Percentiles rank a stretch among this genome's conserved stretches.
phyloP scores from a whole-genome alignment of 2,888 invertebrate genomes.

The Papilio elwesi region DNA sequence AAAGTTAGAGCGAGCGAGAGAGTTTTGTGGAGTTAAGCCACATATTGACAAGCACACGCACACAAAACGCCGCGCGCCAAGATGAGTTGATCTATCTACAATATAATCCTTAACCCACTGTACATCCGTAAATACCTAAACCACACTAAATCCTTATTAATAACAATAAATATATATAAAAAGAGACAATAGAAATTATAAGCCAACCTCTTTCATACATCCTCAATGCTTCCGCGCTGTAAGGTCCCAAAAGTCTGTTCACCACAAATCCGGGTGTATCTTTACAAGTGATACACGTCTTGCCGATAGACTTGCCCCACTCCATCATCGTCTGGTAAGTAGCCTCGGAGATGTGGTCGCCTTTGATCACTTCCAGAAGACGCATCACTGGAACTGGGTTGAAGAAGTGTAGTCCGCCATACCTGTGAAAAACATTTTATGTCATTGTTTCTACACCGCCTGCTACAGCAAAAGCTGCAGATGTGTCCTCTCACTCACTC shows the following conservation, averaged over 20 bases:
- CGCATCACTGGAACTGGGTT: conserved; percentile 97
- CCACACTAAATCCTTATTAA: no score
- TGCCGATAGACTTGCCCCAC: conserved; percentile 93
- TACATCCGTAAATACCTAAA: no score
- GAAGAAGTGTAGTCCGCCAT: conserved; percentile 96
- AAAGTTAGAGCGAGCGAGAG: no score
- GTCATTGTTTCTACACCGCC: no score
- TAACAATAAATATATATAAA: no score
- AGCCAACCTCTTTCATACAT: conserved; percentile 90
- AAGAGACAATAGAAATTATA: not conserved
- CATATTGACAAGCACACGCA: no score
- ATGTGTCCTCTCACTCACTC: no score
- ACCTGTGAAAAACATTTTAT: conserved; percentile 64
- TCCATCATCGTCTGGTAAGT: conserved; percentile 89
- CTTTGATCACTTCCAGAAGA: conserved; percentile 92
- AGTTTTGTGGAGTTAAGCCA: no score
- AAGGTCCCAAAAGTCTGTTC: conserved; percentile 93
- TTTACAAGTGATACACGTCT: conserved; percentile 93
- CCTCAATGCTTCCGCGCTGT: conserved; percentile 91
- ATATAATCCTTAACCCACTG: no score
- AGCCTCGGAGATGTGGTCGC: conserved; percentile 89
- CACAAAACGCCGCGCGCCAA: no score
- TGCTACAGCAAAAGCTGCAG: no score
- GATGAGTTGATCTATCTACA: no score
- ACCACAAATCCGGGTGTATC: conserved; percentile 97